phyloP scores from a whole-genome alignment of 2,888 invertebrate species.

The Calliscelio sp. region DNA sequence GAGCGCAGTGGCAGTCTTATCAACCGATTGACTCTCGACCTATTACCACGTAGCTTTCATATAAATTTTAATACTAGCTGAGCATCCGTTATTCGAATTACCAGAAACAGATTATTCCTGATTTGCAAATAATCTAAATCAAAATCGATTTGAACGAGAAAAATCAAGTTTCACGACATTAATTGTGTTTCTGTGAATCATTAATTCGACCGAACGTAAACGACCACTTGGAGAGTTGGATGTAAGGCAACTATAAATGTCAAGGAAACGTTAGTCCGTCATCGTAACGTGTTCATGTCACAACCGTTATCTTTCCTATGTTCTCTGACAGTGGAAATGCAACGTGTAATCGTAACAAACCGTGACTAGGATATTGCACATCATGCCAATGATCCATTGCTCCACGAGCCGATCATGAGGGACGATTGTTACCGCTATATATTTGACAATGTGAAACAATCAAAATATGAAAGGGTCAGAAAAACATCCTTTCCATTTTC shows the following conservation, averaged over 20 bases:
- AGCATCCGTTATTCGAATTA: conserved; percentile 39
- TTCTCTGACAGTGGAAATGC: conserved; percentile 70
- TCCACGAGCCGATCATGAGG: conserved; percentile 79
- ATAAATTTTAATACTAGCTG: conserved; percentile 50
- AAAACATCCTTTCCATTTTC: conserved; percentile 51
- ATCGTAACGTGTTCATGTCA: conserved; percentile 68
- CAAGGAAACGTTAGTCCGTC: conserved; percentile 37
- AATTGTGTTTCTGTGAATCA: too few species aligned
- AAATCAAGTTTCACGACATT: too few species aligned
- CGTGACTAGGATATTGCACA: conserved; percentile 74
- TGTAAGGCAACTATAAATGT: conserved; percentile 45
- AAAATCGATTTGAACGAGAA: conserved; percentile 15
- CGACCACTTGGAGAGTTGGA: neutral
- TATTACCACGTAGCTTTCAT: conserved; percentile 57
- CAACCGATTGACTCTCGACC: conserved; percentile 73
- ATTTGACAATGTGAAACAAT: conserved; percentile 47
- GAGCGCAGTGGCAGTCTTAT: conserved; percentile 39
- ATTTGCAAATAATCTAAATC: conserved; percentile 28
- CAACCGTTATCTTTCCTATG: conserved; percentile 71
- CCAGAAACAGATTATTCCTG: conserved; percentile 18
- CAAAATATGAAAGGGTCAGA: conserved; percentile 38
- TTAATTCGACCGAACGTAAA: too few species aligned
- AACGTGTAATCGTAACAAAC: conserved; percentile 79
- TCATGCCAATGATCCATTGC: conserved; percentile 79
- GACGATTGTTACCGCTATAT: conserved; percentile 76